Percentiles rank a stretch among this genome's conserved stretches.
phyloP scores from a whole-genome alignment of 2,797 vertebrate species.

The Selene dorsalis region DNA sequence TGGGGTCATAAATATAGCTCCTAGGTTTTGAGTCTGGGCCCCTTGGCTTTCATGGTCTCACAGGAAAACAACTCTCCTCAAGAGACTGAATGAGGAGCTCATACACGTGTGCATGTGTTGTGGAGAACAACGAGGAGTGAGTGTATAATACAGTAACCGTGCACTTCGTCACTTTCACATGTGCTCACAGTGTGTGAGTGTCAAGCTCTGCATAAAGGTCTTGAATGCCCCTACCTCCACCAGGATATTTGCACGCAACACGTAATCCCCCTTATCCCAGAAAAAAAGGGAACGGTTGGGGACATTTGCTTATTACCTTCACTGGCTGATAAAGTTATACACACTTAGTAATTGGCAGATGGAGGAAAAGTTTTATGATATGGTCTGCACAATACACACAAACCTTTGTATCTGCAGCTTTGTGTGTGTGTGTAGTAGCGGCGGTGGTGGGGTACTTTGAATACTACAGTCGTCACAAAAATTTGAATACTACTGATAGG shows the following conservation, averaged over 20 bases:
- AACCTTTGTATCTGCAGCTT: constrained; percentile 51
- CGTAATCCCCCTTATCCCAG: constrained; percentile 28
- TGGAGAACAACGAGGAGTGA: constrained; percentile 22
- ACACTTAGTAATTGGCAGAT: constrained; percentile 43
- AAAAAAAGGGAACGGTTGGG: constrained; percentile 69
- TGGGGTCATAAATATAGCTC: constrained; percentile 77
- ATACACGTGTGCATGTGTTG: constrained; percentile 31
- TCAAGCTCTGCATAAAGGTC: constrained; percentile 1
- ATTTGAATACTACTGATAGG: constrained; percentile 64
- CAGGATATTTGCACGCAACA: constrained; percentile 7
- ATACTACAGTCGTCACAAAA: constrained; percentile 53
- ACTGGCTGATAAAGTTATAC: constrained; percentile 59
- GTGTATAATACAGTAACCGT: constrained; percentile 12
- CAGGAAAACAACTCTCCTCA: constrained; percentile 76
- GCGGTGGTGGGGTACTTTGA: constrained; percentile 41
- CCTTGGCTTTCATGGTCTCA: constrained; percentile 68
- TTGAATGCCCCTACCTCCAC: neutral
- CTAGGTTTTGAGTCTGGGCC: constrained; percentile 71
- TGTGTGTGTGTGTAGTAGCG: neutral
- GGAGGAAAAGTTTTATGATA: constrained; percentile 55
- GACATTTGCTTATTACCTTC: constrained; percentile 76
- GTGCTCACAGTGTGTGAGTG: neutral
- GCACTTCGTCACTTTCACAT: constrained; percentile 2
- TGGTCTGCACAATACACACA: constrained; percentile 38
- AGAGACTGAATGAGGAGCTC: constrained; percentile 69